A percentile compares a stretch with the other conserved stretches of the same genome.
These are phyloP conservation scores for Clepsis dumicolana DNA, from an alignment of 2,888 invertebrate species.

Conservation along the genomic window DNA sequence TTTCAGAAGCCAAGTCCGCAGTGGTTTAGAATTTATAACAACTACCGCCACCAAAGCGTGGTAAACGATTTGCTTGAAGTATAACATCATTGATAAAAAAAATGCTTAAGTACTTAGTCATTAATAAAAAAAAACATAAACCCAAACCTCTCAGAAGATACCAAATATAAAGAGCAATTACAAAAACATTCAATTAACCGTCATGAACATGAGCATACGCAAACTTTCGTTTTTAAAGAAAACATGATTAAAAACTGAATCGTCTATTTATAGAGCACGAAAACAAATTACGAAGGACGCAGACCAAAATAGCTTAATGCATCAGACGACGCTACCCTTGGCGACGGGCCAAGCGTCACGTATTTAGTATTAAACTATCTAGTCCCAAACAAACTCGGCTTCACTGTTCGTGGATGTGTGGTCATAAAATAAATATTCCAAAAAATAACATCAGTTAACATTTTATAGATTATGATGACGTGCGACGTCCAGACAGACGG, in stretches of 20 bases:
- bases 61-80: neutral
- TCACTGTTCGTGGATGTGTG: constrained; percentile 25
- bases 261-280: constrained; percentile 64
- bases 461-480: neutral
- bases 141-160: constrained; percentile 14
- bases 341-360: constrained; percentile 65
- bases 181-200: constrained; percentile 18
- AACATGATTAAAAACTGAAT: constrained; percentile 53
- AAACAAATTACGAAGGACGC: constrained; percentile 75
- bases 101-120: too few species aligned
- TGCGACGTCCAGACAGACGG: constrained; percentile 26
- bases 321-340: constrained; percentile 71
- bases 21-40: neutral
- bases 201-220: constrained; percentile 19
- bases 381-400: constrained; percentile 10
- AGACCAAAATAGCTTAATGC: constrained; percentile 74
- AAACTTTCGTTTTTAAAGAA: constrained; percentile 30
- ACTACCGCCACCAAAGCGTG: neutral
- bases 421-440: neutral
- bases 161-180: constrained; percentile 22
- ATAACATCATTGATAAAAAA: neutral
- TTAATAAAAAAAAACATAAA: constrained; percentile 10
- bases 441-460: neutral
- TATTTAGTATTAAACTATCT: constrained; percentile 47
- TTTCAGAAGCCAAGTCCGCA: neutral